Percentiles rank a stretch among this genome's conserved stretches.
Conservation (phyloP, 2,888 invertebrate genomes). For the Gasteruption jaculator region DNA sequence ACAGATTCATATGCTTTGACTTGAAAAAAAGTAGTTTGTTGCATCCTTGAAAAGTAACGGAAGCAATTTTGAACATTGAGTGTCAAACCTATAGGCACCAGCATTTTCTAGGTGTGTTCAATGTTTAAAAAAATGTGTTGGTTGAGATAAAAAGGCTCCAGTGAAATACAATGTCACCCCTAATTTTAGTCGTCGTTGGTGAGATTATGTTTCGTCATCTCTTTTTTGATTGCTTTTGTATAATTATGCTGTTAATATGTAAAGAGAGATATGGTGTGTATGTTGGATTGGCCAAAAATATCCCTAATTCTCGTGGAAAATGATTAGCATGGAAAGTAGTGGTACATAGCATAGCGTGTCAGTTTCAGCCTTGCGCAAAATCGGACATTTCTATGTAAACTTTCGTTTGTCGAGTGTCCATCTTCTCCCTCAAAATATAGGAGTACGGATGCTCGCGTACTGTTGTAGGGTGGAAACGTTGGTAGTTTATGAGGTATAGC, state of each 20-base stretch:
- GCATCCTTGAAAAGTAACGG: too few relatives aligned
- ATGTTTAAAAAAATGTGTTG: neutral
- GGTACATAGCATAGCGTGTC: conserved; percentile 34
- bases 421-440: too few relatives aligned
- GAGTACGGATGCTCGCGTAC: too few relatives aligned
- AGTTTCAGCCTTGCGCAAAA: conserved; percentile 34
- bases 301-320: conserved; percentile 37
- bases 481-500: too few relatives aligned
- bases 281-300: too few relatives aligned
- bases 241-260: too few relatives aligned
- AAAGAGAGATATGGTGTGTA: too few relatives aligned
- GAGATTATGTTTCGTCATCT: conserved; percentile 1
- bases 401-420: conserved; percentile 25
- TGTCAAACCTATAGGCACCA: too few relatives aligned
- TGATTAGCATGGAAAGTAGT: conserved; percentile 38
- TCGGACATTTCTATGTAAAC: conserved; percentile 47
- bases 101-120: too few relatives aligned
- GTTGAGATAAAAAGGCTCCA: neutral
- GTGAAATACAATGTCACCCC: neutral
- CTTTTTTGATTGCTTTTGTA: conserved; percentile 6
- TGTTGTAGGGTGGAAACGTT: too few relatives aligned
- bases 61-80: too few relatives aligned
- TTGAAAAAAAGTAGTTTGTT: too few relatives aligned
- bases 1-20: neutral
- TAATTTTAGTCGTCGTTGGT: conserved; percentile 7